Evolutionary conservation across 2,888 invertebrate species (phyloP).

Genomic region (Trichogramma dendrolimi): DNA sequence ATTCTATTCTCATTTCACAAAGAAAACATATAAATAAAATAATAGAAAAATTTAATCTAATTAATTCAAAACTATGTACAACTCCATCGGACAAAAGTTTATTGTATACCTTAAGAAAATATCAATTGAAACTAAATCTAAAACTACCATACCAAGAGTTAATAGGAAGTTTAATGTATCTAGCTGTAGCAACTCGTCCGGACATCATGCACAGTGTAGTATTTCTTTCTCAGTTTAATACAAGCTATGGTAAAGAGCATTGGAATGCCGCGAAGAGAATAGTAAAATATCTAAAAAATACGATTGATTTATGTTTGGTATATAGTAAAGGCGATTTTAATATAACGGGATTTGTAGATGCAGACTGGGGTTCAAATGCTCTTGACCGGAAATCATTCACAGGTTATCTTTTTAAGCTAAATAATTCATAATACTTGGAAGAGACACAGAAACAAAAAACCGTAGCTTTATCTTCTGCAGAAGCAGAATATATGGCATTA

Average conservation of each 20-base stretch:
- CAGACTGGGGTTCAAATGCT: constrained; percentile 11
- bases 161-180: constrained; percentile 2
- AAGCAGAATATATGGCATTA: constrained; percentile 17
- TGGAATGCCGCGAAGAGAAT: background rate
- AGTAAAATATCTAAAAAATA: constrained; percentile 9
- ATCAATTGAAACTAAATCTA: background rate
- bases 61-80: constrained; percentile 1
- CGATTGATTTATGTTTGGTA: constrained; percentile 7
- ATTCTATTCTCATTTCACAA: background rate
- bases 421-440: background rate
- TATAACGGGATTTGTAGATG: constrained; percentile 9
- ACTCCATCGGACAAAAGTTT: constrained; percentile 6
- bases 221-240: constrained; percentile 5
- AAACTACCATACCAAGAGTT: constrained; percentile 5
- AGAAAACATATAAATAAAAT: no score
- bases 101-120: constrained; percentile 1
- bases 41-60: constrained; percentile 17
- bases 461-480: constrained; percentile 11
- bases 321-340: background rate
- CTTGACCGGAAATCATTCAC: constrained; percentile 15
- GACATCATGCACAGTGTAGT: background rate
- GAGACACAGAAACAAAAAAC: constrained; percentile 7
- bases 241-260: background rate
- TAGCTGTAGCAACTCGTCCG: no score
- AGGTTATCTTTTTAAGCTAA: constrained; percentile 14